Conservation (phyloP, 2,113 vertebrate species). For the Cephalopholis sonnerati region DNA sequence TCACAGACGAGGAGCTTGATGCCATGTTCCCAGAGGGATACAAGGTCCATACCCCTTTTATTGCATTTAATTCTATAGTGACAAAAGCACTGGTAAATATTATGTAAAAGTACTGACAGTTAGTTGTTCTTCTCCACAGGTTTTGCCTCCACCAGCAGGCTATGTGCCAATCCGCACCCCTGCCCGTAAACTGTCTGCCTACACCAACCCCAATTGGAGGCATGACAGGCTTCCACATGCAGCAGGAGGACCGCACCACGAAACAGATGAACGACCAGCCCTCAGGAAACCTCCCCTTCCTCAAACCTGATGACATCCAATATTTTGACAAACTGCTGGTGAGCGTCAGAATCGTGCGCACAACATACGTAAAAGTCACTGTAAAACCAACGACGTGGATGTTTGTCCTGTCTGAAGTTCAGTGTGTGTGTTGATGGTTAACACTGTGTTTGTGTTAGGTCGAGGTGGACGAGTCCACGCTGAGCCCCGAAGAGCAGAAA, state of each 20-base stretch:
- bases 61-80: background rate
- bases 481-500: slow-evolving; percentile 98
- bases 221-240: slow-evolving; percentile 99
- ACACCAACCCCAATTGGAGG: slow-evolving; percentile 98
- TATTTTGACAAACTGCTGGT: slow-evolving; percentile 99
- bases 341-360: slow-evolving; percentile 40
- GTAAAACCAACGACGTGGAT: background rate
- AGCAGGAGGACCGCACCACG: slow-evolving; percentile 94
- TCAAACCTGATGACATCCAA: slow-evolving; percentile 99
- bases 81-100: background rate
- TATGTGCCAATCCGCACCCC: slow-evolving; percentile 98
- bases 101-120: background rate
- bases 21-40: slow-evolving; percentile 99
- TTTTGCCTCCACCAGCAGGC: slow-evolving; percentile 96
- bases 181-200: slow-evolving; percentile 95
- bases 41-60: slow-evolving; percentile 84
- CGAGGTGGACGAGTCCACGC: slow-evolving; percentile 98
- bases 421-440: background rate
- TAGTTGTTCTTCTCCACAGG: slow-evolving; percentile 77
- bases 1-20: slow-evolving; percentile 97
- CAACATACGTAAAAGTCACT: background rate
- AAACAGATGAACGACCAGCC: slow-evolving; percentile 98
- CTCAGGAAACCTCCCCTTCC: slow-evolving; percentile 97
- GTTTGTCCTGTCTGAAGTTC: slow-evolving; percentile 11
- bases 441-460: slow-evolving; percentile 83